These are phyloP conservation scores for Paramisgurnus dabryanus DNA, from an alignment of 2,113 vertebrate species.

Conservation along the genomic window DNA sequence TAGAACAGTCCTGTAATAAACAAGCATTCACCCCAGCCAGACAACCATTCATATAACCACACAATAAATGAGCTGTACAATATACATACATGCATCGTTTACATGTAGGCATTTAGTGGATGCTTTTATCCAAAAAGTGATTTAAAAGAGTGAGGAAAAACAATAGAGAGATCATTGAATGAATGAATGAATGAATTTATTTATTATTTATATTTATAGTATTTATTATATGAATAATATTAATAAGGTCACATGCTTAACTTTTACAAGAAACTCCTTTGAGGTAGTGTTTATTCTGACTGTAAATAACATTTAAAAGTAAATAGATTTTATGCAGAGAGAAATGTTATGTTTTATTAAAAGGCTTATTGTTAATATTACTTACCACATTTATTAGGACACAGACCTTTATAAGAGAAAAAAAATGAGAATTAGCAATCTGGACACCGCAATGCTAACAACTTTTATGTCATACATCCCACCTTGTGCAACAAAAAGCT, in stretches of 20 bases:
- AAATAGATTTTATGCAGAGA: too few relatives aligned
- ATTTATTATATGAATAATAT: too few relatives aligned
- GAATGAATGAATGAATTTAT: too few relatives aligned
- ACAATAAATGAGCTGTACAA: constrained; percentile 6
- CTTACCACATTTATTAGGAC: constrained; percentile 76
- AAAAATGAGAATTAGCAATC: neutral
- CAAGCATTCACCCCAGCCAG: constrained; percentile 16
- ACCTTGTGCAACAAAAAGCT: constrained; percentile 65
- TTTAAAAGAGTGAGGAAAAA: neutral
- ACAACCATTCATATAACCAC: constrained; percentile 24
- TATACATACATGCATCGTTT: neutral
- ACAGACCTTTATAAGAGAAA: constrained; percentile 65
- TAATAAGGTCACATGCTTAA: too few relatives aligned
- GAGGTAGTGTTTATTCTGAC: too few relatives aligned
- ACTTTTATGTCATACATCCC: neutral
- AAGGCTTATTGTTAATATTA: neutral
- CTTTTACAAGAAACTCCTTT: too few relatives aligned
- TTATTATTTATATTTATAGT: too few relatives aligned
- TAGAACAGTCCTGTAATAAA: constrained; percentile 64
- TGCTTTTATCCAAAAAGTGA: too few relatives aligned
- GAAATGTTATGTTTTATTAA: neutral
- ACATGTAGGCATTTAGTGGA: too few relatives aligned
- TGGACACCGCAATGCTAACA: neutral
- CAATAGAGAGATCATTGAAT: neutral
- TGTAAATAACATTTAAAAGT: too few relatives aligned